phyloP scores from a whole-genome alignment of 2,888 invertebrate species.

The Melanargia galathea region DNA sequence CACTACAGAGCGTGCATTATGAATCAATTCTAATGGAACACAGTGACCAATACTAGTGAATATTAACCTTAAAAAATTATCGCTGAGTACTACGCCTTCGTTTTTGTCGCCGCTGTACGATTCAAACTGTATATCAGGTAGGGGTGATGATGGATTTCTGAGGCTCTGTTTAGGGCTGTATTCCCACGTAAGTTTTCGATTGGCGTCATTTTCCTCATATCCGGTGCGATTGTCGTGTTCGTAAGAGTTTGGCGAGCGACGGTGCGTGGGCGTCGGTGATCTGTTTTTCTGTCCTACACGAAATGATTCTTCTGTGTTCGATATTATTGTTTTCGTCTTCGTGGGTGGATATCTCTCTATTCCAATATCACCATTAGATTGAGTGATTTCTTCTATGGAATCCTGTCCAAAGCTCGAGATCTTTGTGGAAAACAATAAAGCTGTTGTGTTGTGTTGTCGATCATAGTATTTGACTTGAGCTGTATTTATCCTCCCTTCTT shows the following conservation, averaged over 20 bases:
- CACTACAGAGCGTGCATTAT: conserved; percentile 58
- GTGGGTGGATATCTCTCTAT: conserved; percentile 73
- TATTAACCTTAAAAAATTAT: conserved; percentile 81
- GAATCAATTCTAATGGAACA: conserved; percentile 47
- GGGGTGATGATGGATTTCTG: conserved; percentile 59
- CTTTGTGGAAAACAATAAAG: conserved; percentile 78
- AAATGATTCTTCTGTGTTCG: conserved; percentile 70
- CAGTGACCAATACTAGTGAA: conserved; percentile 56
- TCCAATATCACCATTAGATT: conserved; percentile 69
- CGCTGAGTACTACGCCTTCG: conserved; percentile 62
- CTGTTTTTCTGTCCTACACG: conserved; percentile 70
- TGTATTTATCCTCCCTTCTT: conserved; percentile 64
- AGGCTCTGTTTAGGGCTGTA: conserved; percentile 67
- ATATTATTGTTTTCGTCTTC: conserved; percentile 72
- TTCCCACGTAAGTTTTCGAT: conserved; percentile 74
- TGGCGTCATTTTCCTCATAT: conserved; percentile 51
- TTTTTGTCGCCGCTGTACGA: conserved; percentile 77
- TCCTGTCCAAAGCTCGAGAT: conserved; percentile 80
- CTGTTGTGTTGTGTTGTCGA: conserved; percentile 65
- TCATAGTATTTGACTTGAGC: conserved; percentile 74
- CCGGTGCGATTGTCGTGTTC: conserved; percentile 55
- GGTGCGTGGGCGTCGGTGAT: conserved; percentile 71
- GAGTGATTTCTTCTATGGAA: conserved; percentile 63
- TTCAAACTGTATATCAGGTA: conserved; percentile 78
- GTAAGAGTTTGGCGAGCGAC: conserved; percentile 63